phyloP scores from a whole-genome alignment of 2,797 vertebrate species.

The Monodelphis domestica region DNA sequence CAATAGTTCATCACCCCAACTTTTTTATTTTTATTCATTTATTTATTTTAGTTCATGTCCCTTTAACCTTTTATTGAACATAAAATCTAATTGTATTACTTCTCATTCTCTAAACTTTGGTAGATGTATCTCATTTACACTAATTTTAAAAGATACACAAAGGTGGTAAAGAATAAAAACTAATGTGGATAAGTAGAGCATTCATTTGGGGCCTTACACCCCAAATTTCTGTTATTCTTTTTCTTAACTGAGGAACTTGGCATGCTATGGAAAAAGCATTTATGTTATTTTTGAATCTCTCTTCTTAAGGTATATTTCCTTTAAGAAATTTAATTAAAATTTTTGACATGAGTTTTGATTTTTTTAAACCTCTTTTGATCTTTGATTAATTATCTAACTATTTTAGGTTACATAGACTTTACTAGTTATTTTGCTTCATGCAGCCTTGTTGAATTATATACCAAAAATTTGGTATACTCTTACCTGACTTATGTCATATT shows the following conservation, averaged over 20 bases:
- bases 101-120: not conserved
- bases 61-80: not conserved
- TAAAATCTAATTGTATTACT: not conserved
- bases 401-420: constrained; percentile 14
- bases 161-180: not conserved
- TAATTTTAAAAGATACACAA: not conserved
- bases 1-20: no score
- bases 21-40: no score
- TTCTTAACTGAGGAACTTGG: not conserved
- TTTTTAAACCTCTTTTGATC: constrained; percentile 20
- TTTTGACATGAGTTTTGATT: constrained; percentile 18
- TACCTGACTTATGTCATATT: no score
- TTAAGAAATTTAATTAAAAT: not conserved
- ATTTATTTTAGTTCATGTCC: no score
- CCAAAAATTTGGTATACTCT: not conserved
- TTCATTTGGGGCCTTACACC: not conserved
- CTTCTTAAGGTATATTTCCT: not conserved
- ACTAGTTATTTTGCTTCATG: no score
- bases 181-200: not conserved
- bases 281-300: not conserved
- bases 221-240: not conserved
- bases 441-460: no score
- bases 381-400: constrained; percentile 15
- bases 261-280: not conserved
- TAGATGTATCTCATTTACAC: not conserved